Evolutionary conservation across 1,140 invertebrate species (phyloP).

Genomic region (Lucilia sericata): DNA sequence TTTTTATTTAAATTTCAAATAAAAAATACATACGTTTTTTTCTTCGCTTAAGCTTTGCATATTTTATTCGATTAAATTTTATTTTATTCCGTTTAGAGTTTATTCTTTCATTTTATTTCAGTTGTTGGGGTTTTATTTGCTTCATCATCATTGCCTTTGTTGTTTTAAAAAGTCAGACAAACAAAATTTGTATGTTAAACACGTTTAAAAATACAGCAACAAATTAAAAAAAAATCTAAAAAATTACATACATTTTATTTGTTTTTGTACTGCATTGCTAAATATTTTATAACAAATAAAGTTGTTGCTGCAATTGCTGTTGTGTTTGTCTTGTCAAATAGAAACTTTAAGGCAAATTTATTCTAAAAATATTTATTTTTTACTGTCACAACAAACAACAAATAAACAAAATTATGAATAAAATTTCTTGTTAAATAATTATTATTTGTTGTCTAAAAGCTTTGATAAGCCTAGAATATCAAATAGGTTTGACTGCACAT

Average conservation of each 20-base stretch:
- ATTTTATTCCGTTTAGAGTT: background rate
- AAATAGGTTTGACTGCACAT: background rate
- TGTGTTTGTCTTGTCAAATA: background rate
- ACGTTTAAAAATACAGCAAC: conserved; percentile 9
- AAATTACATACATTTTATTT: background rate
- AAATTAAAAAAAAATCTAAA: background rate
- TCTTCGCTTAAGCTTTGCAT: background rate
- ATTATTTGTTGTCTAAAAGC: background rate
- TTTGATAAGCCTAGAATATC: background rate
- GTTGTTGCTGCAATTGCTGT: background rate
- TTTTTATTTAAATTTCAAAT: background rate
- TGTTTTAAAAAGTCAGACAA: background rate
- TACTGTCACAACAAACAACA: background rate
- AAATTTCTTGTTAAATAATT: too few species aligned
- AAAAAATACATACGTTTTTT: background rate
- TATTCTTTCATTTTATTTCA: background rate
- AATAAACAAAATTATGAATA: background rate
- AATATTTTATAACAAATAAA: conserved; percentile 10
- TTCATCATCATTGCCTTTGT: background rate
- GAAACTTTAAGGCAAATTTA: background rate
- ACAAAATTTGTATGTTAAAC: background rate
- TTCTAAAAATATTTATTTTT: background rate
- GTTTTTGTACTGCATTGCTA: conserved; percentile 11
- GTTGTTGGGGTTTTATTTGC: background rate
- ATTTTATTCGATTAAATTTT: background rate